Evolutionary conservation across 2,797 vertebrate genomes (phyloP).

Genomic region (Helarctos malayanus): DNA sequence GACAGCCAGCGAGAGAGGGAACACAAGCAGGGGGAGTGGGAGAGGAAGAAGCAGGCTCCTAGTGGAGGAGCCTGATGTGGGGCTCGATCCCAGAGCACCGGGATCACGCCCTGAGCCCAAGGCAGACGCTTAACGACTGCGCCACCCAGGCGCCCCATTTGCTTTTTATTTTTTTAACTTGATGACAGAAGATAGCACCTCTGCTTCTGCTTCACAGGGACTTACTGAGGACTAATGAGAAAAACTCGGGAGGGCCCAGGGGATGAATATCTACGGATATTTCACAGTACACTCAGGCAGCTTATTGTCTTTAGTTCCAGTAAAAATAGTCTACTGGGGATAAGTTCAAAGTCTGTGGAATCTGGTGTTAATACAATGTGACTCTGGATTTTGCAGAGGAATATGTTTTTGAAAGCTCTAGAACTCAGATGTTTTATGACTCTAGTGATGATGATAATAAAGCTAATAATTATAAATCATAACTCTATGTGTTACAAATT

Average conservation of each 20-base stretch:
- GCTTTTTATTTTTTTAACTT: slow-evolving; percentile 4
- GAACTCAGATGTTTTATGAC: slow-evolving; percentile 41
- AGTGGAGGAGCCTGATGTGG: too few species aligned
- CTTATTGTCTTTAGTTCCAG: slow-evolving; percentile 65
- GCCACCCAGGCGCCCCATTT: too few species aligned
- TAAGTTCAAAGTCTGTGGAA: slow-evolving; percentile 63
- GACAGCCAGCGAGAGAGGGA: too few species aligned
- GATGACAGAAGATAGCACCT: neutral
- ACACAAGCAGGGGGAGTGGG: too few species aligned
- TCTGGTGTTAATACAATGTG: slow-evolving; percentile 44
- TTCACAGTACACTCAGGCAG: slow-evolving; percentile 38
- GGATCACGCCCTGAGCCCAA: too few species aligned
- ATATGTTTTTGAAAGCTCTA: slow-evolving; percentile 29
- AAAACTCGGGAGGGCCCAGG: neutral
- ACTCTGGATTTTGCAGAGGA: slow-evolving; percentile 59
- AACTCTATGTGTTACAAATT: slow-evolving; percentile 49
- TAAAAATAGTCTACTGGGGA: slow-evolving; percentile 58
- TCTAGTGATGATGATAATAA: slow-evolving; percentile 26
- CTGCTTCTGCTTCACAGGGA: slow-evolving; percentile 49
- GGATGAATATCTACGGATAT: slow-evolving; percentile 31
- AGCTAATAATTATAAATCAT: slow-evolving; percentile 66
- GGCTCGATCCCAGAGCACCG: too few species aligned
- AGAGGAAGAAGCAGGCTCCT: too few species aligned
- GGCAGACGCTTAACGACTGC: too few species aligned
- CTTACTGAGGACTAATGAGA: slow-evolving; percentile 19